Evolutionary conservation across 2,888 invertebrate genomes (phyloP), one percentile per base, ranked within the genome.

Genomic region (Masnerella sp.): DNA sequence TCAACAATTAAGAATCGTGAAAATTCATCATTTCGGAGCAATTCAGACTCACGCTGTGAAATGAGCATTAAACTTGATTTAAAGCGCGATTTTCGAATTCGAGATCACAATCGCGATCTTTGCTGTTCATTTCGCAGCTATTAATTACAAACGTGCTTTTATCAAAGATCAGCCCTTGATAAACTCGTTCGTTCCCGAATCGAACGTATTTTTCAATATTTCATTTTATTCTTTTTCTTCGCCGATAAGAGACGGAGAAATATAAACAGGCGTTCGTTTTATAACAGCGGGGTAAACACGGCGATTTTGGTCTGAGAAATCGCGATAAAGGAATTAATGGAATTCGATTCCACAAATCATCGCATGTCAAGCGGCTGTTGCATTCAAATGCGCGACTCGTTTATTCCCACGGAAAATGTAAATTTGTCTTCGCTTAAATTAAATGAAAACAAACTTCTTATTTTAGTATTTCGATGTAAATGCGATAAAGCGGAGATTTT

Each of bases 261-360:
- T n/a, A n/a, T n/a, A n/a, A n/a, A n/a, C n/a, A n/a, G n/a, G n/a
- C n/a, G n/a, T n/a, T n/a, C 11, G 42, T 47, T 47, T 15, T 30
- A 51, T 8, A 18, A 20, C 15, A 34, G 2, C 5, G 18, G 34
- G 12, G 14, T 22, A 51, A 51, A 34, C 22, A 20, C 34, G 14
- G 20, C n/a, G 32, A 20, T 34, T 34, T 20, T n/a, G 34, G 47
- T 49, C 32, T 32, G 32, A 15, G n/a, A 30, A 49, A 32, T 32
- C 32, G 18, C 18, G 51, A 51, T 51, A 51, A 51, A 49, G 17
- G 17, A 18, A 49, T 49, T 49, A 30, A 30, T 28, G 14, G 17
- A 49, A 49, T 49, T 32, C 47, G 32, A 18, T 49, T 49, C 47
- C 28, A 49, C 47, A 49, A 49, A 49, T 49, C 47, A 49, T 49